These are phyloP conservation scores for Norana najaformis DNA, from an alignment of 2,888 invertebrate genomes.

Conservation along the genomic window DNA sequence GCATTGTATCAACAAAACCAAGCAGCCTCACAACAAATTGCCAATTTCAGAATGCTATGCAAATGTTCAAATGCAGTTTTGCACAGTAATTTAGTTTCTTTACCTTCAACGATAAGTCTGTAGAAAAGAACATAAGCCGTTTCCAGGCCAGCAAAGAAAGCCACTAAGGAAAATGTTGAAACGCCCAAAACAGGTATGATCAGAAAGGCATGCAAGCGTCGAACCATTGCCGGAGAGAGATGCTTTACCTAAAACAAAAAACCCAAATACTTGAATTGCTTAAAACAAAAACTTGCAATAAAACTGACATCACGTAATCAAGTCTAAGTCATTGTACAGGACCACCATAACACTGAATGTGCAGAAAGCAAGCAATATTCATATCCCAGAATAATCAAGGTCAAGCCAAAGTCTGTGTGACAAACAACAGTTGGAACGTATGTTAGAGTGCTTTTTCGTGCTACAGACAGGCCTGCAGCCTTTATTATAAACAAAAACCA, in stretches of 20 bases:
- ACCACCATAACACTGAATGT: not conserved
- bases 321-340: not conserved
- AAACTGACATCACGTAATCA: not conserved
- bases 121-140: not conserved
- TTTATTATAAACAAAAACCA: not conserved
- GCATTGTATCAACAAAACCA: too few relatives aligned
- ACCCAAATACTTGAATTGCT: not conserved
- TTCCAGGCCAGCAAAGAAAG: constrained; percentile 37
- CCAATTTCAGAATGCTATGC: not conserved
- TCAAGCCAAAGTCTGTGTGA: not conserved
- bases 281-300: not conserved
- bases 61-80: not conserved
- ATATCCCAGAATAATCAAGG: not conserved
- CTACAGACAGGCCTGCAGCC: not conserved
- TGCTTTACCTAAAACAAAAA: constrained; percentile 29
- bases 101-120: constrained; percentile 22
- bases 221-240: constrained; percentile 28
- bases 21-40: not conserved
- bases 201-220: constrained; percentile 32
- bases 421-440: not conserved
- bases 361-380: not conserved
- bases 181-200: constrained; percentile 30
- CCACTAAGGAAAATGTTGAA: constrained; percentile 36
- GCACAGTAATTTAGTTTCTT: not conserved
- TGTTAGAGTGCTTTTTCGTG: not conserved